phyloP scores from a whole-genome alignment of 2,888 invertebrate species.

The Erannis defoliaria region DNA sequence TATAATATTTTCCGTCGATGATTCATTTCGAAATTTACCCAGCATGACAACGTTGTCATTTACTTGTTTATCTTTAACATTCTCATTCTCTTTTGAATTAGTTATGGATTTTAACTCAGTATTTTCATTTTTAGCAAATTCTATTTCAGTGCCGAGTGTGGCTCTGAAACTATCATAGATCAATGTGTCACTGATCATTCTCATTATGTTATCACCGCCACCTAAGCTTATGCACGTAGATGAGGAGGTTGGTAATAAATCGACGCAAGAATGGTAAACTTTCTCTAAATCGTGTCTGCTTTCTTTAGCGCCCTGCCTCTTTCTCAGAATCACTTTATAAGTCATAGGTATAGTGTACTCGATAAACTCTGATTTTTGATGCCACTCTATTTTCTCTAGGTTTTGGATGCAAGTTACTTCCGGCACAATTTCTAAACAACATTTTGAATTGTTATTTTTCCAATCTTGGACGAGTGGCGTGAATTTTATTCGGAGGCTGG shows the following conservation, averaged over 20 bases:
- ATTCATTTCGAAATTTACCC: background rate
- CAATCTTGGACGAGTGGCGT: slow-evolving; percentile 63
- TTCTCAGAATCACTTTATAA: slow-evolving; percentile 71
- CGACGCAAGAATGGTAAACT: slow-evolving; percentile 76
- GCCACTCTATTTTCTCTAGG: slow-evolving; percentile 70
- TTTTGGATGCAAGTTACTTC: slow-evolving; percentile 67
- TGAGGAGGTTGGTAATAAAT: slow-evolving; percentile 58
- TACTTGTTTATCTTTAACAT: background rate
- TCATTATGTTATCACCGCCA: slow-evolving; percentile 57
- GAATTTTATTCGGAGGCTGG: slow-evolving; percentile 70
- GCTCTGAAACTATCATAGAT: slow-evolving; percentile 51
- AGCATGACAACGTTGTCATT: background rate
- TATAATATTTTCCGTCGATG: background rate
- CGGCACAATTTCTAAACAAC: slow-evolving; percentile 73
- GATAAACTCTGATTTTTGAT: slow-evolving; percentile 56
- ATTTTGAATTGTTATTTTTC: slow-evolving; percentile 57
- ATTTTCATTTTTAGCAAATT: slow-evolving; percentile 5
- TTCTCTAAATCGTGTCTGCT: slow-evolving; percentile 48
- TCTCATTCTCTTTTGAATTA: background rate
- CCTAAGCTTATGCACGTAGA: slow-evolving; percentile 49
- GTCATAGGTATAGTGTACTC: slow-evolving; percentile 75
- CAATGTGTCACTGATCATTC: slow-evolving; percentile 66
- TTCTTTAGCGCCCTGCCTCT: slow-evolving; percentile 40
- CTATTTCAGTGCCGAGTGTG: slow-evolving; percentile 30
- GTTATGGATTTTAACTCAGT: slow-evolving; percentile 3